Evolutionary conservation across 2,888 invertebrate species (phyloP).

Genomic region (Drosophila affinis): DNA sequence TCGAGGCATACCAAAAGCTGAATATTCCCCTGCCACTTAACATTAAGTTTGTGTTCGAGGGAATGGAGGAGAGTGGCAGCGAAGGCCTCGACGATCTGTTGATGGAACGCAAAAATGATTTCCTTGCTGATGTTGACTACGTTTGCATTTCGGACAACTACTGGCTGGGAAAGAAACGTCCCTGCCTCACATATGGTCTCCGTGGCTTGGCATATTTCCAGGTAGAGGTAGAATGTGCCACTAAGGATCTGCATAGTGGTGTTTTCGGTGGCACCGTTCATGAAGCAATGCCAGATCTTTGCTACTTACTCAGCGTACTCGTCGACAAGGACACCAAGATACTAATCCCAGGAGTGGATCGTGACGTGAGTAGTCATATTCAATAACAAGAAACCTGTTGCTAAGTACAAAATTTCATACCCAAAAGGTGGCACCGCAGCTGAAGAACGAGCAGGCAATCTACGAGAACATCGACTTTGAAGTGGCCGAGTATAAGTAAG

Average conservation of each 20-base stretch:
- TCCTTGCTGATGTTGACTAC: conserved; percentile 93
- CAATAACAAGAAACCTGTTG: conserved; percentile 13
- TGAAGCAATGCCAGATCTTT: conserved; percentile 96
- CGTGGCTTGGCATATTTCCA: conserved; percentile 96
- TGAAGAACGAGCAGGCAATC: conserved; percentile 88
- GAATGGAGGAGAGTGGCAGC: conserved; percentile 99
- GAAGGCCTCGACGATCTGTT: conserved; percentile 96
- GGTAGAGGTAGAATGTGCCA: conserved; percentile 93
- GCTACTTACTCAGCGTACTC: conserved; percentile 92
- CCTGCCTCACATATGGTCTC: conserved; percentile 98
- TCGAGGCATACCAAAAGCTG: conserved; percentile 92
- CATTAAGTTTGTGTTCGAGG: conserved; percentile 96
- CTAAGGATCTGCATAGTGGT: conserved; percentile 97
- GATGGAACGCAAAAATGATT: conserved; percentile 87
- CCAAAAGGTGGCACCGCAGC: conserved; percentile 86
- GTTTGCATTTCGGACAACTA: conserved; percentile 99
- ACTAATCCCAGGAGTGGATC: conserved; percentile 91
- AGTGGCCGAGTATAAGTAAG: conserved; percentile 89
- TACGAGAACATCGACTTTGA: conserved; percentile 95
- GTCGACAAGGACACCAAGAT: conserved; percentile 95
- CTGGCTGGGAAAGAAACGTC: conserved; percentile 98
- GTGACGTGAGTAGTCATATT: conserved; percentile 87
- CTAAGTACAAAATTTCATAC: conserved; percentile 14
- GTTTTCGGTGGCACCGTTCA: conserved; percentile 96
- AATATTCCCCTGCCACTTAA: conserved; percentile 89